Evolutionary conservation across 1,140 invertebrate genomes (phyloP).

Genomic region (Papilio glaucus): DNA sequence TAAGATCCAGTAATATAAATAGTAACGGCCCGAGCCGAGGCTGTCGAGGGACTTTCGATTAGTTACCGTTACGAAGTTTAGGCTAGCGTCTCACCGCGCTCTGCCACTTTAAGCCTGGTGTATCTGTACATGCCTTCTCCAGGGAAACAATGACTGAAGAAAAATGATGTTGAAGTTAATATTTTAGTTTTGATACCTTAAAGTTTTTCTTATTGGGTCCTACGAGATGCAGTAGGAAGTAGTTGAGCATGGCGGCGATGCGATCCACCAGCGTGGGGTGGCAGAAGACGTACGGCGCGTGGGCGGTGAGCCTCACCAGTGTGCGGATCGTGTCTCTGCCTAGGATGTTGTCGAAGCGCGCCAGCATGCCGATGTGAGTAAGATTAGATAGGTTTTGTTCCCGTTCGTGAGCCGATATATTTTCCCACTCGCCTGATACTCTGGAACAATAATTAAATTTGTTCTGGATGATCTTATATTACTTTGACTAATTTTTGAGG

Average conservation of each 20-base stretch:
- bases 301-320: conserved; percentile 91
- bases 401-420: conserved; percentile 88
- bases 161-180: too few species aligned
- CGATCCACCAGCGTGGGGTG: conserved; percentile 96
- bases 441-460: conserved; percentile 70
- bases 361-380: conserved; percentile 92
- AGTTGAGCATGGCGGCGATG: conserved; percentile 97
- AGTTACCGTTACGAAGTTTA: too few species aligned
- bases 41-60: too few species aligned
- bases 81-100: too few species aligned
- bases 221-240: conserved; percentile 95
- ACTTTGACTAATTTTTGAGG: too few species aligned
- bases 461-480: too few species aligned
- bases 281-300: conserved; percentile 95
- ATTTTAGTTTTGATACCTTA: too few species aligned
- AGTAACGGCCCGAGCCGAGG: too few species aligned
- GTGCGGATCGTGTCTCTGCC: conserved; percentile 94
- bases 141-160: too few species aligned
- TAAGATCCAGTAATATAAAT: too few species aligned
- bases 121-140: too few species aligned
- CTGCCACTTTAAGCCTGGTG: too few species aligned
- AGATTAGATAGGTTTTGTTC: conserved; percentile 90
- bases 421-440: conserved; percentile 91
- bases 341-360: conserved; percentile 96
- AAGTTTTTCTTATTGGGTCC: conserved; percentile 94